Conservation (phyloP, 2,888 invertebrate species). For the Eilema caniola region DNA sequence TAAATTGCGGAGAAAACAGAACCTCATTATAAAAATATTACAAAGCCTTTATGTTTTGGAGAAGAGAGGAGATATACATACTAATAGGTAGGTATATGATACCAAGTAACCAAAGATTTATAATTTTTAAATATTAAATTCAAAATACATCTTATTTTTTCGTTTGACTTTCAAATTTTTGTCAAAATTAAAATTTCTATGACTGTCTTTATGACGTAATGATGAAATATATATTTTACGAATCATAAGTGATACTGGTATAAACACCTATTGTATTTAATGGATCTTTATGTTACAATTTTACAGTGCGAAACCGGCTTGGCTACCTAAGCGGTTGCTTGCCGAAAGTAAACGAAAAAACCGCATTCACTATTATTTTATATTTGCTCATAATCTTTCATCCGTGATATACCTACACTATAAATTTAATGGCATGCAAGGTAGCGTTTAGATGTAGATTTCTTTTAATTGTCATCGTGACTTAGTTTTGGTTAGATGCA, state of each 20-base stretch:
- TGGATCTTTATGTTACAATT: too few relatives aligned
- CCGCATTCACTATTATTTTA: background rate
- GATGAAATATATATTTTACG: too few relatives aligned
- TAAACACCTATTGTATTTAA: too few relatives aligned
- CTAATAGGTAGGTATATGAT: background rate
- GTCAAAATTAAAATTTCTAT: too few relatives aligned
- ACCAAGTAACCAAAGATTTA: background rate
- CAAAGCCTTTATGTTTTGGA: background rate
- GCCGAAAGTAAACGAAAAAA: too few relatives aligned
- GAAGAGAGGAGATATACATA: background rate
- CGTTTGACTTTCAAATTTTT: too few relatives aligned
- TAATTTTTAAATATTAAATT: too few relatives aligned
- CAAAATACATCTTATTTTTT: too few relatives aligned
- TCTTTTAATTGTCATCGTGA: background rate
- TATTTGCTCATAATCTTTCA: background rate
- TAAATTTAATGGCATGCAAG: background rate
- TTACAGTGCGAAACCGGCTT: too few relatives aligned
- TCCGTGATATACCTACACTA: background rate
- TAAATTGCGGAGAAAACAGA: background rate
- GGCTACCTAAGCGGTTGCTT: background rate
- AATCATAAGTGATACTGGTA: too few relatives aligned
- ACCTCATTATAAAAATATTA: background rate
- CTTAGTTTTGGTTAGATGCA: background rate
- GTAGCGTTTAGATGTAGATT: background rate
- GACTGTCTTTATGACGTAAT: too few relatives aligned